Base-by-base conservation (phyloP, 1,140 invertebrate genomes). In the Argopecten irradians region DNA sequence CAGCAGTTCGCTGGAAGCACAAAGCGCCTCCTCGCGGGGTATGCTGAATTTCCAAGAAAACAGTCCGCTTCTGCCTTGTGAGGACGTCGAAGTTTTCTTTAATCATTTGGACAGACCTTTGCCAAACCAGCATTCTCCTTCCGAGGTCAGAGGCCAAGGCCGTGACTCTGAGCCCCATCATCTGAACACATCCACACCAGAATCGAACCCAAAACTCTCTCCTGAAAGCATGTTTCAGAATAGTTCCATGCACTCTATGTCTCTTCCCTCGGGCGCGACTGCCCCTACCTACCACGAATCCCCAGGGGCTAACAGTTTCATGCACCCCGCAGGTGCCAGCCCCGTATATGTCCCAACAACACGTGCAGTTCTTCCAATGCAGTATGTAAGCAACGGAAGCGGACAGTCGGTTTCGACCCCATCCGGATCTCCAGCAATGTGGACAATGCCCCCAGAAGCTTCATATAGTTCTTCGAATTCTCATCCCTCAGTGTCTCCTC, bases 341-440 rank as follows among this genome's bases (percentile, higher is more conserved):
- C 94, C 94, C 1, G 93, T 95, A 32, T 95, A 94, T 89, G 94
- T 94, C 9, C 94, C 94, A 0, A 94, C 94, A n/a, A 94, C 94
- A 1, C 89, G 94, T 28, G 87, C 94, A 16, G 92, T 94, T 13
- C 87, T 95, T 41, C 92, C 92, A 13, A 94, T 94, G 90, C 93
- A 93, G 88, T 94, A 94, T 86, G 93, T 94, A 89, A 92, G 91
- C 35, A 92, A 91, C 84, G 91, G 91, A 14, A 85, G 90, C 14
- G 87, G 91, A 35, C 92, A 93, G 34, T 88, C 90, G 2, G 89
- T 88, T 0, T 91, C 92, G 22, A 90, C 91, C 13, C 90, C 92
- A 33, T 91, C 88, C 89, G 86, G 83, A 55, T 89, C 90, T 11
- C 88, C 92, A 1, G 86, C 93, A 0, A 92, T 93, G 91, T 94